Evolutionary conservation across 2,888 invertebrate species (phyloP), one percentile per base, ranked within the genome.

Genomic region (Leucophenga montana): DNA sequence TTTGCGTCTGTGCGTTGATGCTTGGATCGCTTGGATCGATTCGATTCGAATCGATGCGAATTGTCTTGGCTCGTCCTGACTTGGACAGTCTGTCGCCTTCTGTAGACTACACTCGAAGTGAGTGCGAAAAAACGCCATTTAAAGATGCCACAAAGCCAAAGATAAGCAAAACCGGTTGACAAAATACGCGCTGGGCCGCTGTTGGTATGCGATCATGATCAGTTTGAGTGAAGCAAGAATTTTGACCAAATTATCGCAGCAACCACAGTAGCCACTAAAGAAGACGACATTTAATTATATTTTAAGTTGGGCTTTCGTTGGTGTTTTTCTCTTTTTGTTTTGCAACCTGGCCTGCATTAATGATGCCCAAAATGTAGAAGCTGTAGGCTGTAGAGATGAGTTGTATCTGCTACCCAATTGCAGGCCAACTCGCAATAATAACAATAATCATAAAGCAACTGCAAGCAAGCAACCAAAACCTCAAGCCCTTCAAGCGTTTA

Each of bases 111-210:
- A 39, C 39, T 39, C 39, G 50, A 31, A 73, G 72, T 71, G 81
- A 82, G 83, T 83, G 84, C 83, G 84, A 83, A 84, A 83, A 83
- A 80, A 80, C 78, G 77, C 83, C 83, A 84, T 83, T 84, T 83
- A 84, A 80, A 84, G 82, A 82, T 82, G 79, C 81, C 80, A 78
- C 80, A 82, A 81, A 81, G 82, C 81, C 79, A 81, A 77, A 82
- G 81, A 82, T 82, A 82, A 82, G 83, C 81, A 80, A 68, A 71
- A 83, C 82, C 82, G 80, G 82, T 83, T 79, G 77, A 79, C 79
- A 78, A 83, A 76, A 79, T 81, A 74, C 74, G 56, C 67, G 65
- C 56, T 65, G 78, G 80, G 77, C 79, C 77, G 80, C 82, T 75
- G 73, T 74, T 76, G 83, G 83, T 77, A 78, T 78, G 81, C 77